These are phyloP conservation scores for Azorinus chamasolen DNA, from an alignment of 2,888 invertebrate genomes.

Conservation along the genomic window DNA sequence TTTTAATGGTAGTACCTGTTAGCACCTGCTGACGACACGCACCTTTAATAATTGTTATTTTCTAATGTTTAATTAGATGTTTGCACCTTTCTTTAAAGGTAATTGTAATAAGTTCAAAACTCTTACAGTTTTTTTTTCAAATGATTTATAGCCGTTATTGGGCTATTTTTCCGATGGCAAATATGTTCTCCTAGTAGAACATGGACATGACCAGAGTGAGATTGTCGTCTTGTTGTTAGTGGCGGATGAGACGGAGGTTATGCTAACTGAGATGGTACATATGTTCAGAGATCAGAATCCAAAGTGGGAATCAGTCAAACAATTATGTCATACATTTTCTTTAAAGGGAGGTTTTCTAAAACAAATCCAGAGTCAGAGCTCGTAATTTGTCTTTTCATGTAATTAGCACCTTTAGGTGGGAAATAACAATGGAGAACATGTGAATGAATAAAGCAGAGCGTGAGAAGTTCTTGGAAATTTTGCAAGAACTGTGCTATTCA, in stretches of 20 bases:
- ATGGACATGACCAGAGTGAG: conserved; percentile 33
- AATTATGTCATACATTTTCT: no score
- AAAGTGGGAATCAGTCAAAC: conserved; percentile 19
- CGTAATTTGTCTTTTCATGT: no score
- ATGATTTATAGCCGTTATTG: no score
- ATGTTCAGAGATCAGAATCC: conserved; percentile 38
- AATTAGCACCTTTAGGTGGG: conserved; percentile 19
- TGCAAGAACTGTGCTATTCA: conserved; percentile 17
- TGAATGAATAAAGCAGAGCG: conserved; percentile 4
- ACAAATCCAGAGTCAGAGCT: no score
- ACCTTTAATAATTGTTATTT: no score
- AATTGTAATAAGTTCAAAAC: no score
- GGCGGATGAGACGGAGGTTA: conserved; percentile 23
- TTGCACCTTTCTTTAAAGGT: no score
- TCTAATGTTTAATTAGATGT: no score
- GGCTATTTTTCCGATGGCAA: no score
- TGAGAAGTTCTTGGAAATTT: conserved; percentile 12
- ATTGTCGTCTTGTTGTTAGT: conserved; percentile 29
- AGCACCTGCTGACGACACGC: no score
- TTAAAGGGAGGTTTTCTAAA: conserved; percentile 23
- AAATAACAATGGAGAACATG: conserved; percentile 23
- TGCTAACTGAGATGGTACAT: conserved; percentile 15
- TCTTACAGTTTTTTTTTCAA: no score
- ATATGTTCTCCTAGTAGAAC: conserved; percentile 22
- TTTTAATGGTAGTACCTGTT: no score